Evolutionary conservation across 1,140 invertebrate genomes (phyloP).

Genomic region (Drosophila melanogaster): Release_6_plus_ISO1_MT NT_033779.5:15564001-15564500

Average conservation of each 20-base stretch:
- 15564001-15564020: too few species aligned
- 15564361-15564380: conserved; percentile 63
- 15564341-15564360: not conserved
- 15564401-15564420: conserved; percentile 8
- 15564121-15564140: too few species aligned
- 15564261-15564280: conserved; percentile 16
- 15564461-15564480: conserved; percentile 80
- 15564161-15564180: too few species aligned
- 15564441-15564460: conserved; percentile 81
- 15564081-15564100: too few species aligned
- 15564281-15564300: conserved; percentile 39
- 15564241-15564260: conserved; percentile 15
- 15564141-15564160: too few species aligned
- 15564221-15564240: not conserved
- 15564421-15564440: conserved; percentile 67
- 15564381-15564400: conserved; percentile 73
- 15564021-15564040: too few species aligned
- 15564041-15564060: too few species aligned
- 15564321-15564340: conserved; percentile 30
- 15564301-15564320: conserved; percentile 44
- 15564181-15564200: too few species aligned
- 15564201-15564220: not conserved
- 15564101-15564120: too few species aligned
- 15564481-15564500: conserved; percentile 76
- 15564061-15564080: too few species aligned